Base-by-base conservation (phyloP, 2,113 vertebrate genomes). In the Eptesicus fuscus region DNA sequence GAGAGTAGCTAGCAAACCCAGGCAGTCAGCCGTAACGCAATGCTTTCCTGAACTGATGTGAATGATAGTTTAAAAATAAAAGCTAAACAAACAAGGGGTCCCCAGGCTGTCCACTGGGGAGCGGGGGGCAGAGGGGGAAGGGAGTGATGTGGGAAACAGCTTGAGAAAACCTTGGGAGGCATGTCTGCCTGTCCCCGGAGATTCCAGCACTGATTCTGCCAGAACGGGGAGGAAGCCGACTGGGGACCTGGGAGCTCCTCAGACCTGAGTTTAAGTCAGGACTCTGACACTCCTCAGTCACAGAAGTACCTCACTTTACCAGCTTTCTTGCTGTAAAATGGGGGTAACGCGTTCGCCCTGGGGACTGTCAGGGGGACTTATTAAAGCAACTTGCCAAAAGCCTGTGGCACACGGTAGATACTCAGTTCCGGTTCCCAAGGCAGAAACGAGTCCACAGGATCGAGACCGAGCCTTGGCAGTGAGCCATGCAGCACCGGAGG, bases 161-260 rank as follows among this genome's bases (percentile, higher is more conserved):
- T 35, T 25, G 67, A 76, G 18, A 67, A 73, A 71, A 51, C 28
- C 67, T 28, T 35, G 28, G 14, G 51, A 8, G 44, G n/a, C 4
- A 5, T 44, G 12, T 44, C 10, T 47, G 53, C 67, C 16, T 40
- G 56, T 74, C 25, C 25, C 56, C 11, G 2, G 73, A 73, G 35
- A 44, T 9, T 42, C 67, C 47, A 53, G 42, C 6, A 4, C 5
- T 7, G 16, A 56, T 40, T 53, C 71, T 71, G 37, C 70, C 69
- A n/a, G 67, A 47, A 42, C 14, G 7, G 79, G 77, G 42, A 56
- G 78, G 22, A 61, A 51, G n/a, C 6, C 42, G 35, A 3, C 18
- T 16, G 0, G 23, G 30, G 13, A 16, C 20, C 14, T 13, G 32
- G 65, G 1, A 35, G 8, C 32, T 4, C 32, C 13, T 40, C 0